Base-by-base conservation (phyloP, 2,888 invertebrate genomes). In the Oxytorus armatus region DNA sequence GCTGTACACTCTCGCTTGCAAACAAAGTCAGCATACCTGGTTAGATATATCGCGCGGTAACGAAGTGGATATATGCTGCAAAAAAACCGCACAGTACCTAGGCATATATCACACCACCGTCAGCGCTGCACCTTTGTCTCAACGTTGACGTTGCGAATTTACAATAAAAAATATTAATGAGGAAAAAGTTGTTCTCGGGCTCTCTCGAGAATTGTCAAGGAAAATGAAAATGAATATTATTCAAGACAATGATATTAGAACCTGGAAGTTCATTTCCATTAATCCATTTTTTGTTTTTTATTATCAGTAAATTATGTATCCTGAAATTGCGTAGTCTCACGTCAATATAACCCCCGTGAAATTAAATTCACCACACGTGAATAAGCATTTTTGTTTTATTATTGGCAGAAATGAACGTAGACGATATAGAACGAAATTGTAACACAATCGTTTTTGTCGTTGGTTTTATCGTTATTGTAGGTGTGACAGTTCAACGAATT, bases 161-260 rank as follows among this genome's bases (percentile, higher is more conserved):
- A 42, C 14, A 33, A 23, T 5, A 47, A 76, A 68, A 53, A 76
- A 76, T 33, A 5, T 16, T 44, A 47, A 47, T 33, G 59, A 72
- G 42, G n/a, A 65, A 70, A 57, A 39, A 39, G 5, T 16, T n/a
- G n/a, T n/a, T n/a, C n/a, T n/a, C n/a, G n/a, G n/a, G n/a, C n/a
- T n/a, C n/a, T n/a, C n/a, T n/a, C n/a, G n/a, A n/a, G n/a, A n/a
- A n/a, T n/a, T n/a, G n/a, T n/a, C n/a, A n/a, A n/a, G n/a, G n/a
- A 59, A 1, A 57, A 42, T 29, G 23, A 0, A 0, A 3, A 51
- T 23, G 4, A 51, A 51, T 23, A 51, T 5, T 11, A 23, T n/a
- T n/a, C n/a, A 49, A 23, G 11, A 21, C 0, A 23, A 51, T n/a
- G 51, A n/a, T n/a, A n/a, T 51, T 51, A 1, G 4, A 51, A 23